Evolutionary conservation across 1,140 invertebrate genomes (phyloP).

Genomic region (Nasonia vitripennis): DNA sequence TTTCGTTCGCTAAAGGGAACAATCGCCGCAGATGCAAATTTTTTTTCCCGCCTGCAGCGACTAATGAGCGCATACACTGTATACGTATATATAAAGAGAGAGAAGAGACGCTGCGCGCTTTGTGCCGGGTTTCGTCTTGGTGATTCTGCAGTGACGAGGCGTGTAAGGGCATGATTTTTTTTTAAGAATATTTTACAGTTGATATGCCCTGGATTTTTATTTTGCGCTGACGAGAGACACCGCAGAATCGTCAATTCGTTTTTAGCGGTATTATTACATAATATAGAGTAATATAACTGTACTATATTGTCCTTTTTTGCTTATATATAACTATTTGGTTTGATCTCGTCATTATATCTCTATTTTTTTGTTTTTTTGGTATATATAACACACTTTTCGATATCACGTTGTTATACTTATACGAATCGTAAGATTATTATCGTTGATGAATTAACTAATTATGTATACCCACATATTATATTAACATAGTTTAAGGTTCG

Average conservation of each 20-base stretch:
- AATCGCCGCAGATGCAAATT: conserved; percentile 2
- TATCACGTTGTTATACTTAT: background rate
- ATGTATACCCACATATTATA: no score
- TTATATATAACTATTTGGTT: background rate
- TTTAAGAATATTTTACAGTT: background rate
- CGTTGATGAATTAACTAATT: background rate
- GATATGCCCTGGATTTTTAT: background rate
- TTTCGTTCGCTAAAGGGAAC: background rate
- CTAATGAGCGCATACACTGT: conserved; percentile 19
- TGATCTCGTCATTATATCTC: background rate
- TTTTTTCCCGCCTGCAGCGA: background rate
- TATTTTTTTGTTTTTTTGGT: background rate
- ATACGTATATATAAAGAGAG: background rate
- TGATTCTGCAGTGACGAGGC: background rate
- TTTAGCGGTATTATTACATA: background rate
- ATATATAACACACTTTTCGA: conserved; percentile 4
- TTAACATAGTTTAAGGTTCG: background rate
- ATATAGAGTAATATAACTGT: background rate
- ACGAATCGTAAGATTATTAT: background rate
- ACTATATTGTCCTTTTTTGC: background rate
- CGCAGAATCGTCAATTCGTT: background rate
- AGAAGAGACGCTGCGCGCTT: background rate
- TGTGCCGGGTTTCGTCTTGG: background rate
- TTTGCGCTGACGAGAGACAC: background rate
- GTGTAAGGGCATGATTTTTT: background rate